Conservation (phyloP, 2,113 vertebrate genomes). For the Notarius lentiginosus region DNA sequence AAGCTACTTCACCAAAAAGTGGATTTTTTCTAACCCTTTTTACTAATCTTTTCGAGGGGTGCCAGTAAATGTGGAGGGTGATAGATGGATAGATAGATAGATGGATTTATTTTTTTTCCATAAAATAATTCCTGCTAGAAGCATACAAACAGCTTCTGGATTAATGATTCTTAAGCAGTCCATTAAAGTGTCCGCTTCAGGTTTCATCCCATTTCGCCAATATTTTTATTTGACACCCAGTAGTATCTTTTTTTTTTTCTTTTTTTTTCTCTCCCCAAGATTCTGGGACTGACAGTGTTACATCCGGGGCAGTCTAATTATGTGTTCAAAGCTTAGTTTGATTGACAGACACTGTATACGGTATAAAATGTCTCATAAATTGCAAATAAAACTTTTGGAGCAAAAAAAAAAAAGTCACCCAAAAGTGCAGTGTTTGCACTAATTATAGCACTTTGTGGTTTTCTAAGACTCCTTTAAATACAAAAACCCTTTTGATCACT, state of each 20-base stretch:
- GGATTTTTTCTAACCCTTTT: no score
- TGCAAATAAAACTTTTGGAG: not conserved
- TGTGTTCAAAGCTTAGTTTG: not conserved
- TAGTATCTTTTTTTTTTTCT: no score
- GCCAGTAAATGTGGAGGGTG: no score
- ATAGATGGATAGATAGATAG: no score
- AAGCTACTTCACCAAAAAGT: no score
- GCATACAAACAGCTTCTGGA: not conserved
- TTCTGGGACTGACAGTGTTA: not conserved
- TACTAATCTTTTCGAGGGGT: no score
- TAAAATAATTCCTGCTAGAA: not conserved
- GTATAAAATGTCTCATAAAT: not conserved
- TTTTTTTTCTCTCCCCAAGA: not conserved
- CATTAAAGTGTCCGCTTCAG: slow-evolving; percentile 5
- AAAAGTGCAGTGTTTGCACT: not conserved
- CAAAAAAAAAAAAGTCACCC: not conserved
- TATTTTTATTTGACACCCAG: no score
- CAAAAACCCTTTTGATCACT: not conserved
- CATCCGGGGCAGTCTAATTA: not conserved
- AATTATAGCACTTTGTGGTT: not conserved
- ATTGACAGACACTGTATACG: not conserved
- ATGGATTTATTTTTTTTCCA: no score
- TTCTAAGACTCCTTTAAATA: not conserved
- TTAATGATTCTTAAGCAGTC: not conserved
- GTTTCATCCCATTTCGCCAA: slow-evolving; percentile 2